Percentiles rank a stretch among this genome's conserved stretches.
phyloP scores from a whole-genome alignment of 2,888 invertebrate genomes.

The Xylota segnis region DNA sequence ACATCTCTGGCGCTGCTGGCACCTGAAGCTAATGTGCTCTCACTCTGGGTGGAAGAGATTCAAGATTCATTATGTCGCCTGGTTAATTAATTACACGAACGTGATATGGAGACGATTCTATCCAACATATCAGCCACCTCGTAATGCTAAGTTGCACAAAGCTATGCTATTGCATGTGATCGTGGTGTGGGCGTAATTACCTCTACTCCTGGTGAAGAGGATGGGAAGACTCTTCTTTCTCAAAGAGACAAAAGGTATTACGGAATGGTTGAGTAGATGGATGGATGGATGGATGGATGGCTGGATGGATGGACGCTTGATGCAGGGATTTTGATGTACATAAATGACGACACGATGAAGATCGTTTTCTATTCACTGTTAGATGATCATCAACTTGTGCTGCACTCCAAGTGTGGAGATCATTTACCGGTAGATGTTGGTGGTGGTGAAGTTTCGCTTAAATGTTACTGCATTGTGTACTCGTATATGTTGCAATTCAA shows the following conservation, averaged over 20 bases:
- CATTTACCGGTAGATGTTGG: conserved; percentile 47
- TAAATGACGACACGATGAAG: conserved; percentile 56
- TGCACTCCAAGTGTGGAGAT: conserved; percentile 32
- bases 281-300: conserved; percentile 25
- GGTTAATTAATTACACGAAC: conserved; percentile 73
- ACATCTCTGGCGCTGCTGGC: conserved; percentile 28
- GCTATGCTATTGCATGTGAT: conserved; percentile 46
- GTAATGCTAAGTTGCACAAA: conserved; percentile 53
- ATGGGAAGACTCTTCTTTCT: conserved; percentile 28
- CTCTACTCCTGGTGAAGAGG: conserved; percentile 13
- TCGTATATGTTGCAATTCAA: conserved; percentile 71
- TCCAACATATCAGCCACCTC: conserved; percentile 49
- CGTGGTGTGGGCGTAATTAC: conserved; percentile 70
- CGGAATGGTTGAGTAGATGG: conserved; percentile 8
- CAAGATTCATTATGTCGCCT: conserved; percentile 57
- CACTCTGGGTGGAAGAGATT: background rate
- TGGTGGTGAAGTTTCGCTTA: conserved; percentile 52
- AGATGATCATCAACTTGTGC: conserved; percentile 57
- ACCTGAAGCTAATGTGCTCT: background rate
- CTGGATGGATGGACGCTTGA: no score
- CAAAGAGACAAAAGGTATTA: conserved; percentile 8
- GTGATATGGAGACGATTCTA: conserved; percentile 62
- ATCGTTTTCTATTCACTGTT: conserved; percentile 73
- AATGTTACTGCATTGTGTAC: background rate
- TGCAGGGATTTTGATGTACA: conserved; percentile 40